phyloP scores from a whole-genome alignment of 2,888 invertebrate genomes.

The Cosmopolites sordidus region DNA sequence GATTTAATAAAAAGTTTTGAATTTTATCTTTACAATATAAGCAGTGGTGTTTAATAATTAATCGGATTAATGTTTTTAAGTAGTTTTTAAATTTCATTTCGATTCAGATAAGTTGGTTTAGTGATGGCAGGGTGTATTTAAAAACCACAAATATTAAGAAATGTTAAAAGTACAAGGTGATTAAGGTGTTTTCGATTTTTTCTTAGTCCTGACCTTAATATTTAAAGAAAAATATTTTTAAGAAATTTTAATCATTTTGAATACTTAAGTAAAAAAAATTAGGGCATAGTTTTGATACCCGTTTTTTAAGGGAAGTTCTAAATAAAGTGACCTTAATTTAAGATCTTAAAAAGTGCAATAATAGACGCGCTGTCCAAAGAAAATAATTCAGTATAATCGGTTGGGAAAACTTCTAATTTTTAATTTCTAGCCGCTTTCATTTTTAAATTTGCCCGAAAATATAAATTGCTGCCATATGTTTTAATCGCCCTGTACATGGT shows the following conservation, averaged over 20 bases:
- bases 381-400: too few species aligned
- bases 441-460: too few species aligned
- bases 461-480: background rate
- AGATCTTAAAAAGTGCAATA: constrained; percentile 9
- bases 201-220: background rate
- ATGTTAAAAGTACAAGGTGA: background rate
- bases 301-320: constrained; percentile 6
- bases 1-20: constrained; percentile 15
- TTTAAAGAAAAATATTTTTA: background rate
- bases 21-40: constrained; percentile 11
- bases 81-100: background rate
- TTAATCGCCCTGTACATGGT: constrained; percentile 22
- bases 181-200: background rate
- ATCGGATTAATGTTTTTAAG: constrained; percentile 20
- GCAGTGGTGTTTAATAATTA: constrained; percentile 23
- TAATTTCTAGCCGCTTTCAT: background rate
- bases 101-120: too few species aligned
- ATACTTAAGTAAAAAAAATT: background rate
- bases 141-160: background rate
- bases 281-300: constrained; percentile 3
- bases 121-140: constrained; percentile 20
- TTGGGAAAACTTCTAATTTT: too few species aligned
- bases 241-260: background rate
- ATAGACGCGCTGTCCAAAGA: constrained; percentile 7
- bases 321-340: constrained; percentile 10